phyloP scores from a whole-genome alignment of 2,797 vertebrate species.

The Pagetopsis macropterus region DNA sequence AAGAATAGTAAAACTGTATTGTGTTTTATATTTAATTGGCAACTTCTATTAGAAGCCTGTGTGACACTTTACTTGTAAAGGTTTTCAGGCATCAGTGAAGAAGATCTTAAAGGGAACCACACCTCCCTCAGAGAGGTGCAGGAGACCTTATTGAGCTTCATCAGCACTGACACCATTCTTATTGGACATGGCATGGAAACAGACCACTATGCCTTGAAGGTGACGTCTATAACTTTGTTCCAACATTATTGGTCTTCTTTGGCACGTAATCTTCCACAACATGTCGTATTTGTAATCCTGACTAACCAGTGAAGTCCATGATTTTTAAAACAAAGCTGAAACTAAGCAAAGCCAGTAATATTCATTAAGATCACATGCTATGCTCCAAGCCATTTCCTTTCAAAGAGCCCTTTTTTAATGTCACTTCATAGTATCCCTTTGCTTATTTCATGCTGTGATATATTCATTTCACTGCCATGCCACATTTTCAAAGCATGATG shows the following conservation, averaged over 20 bases:
- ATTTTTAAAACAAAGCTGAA: neutral
- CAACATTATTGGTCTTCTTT: neutral
- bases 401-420: neutral
- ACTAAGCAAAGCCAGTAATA: neutral
- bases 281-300: neutral
- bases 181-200: constrained; percentile 86
- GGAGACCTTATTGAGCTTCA: constrained; percentile 81
- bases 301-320: neutral
- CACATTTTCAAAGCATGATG: neutral
- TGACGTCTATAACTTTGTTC: constrained; percentile 60
- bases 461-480: neutral
- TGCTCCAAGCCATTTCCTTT: neutral
- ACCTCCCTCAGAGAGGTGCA: constrained; percentile 82
- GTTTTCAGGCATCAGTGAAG: constrained; percentile 84
- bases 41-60: neutral
- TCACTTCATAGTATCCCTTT: neutral
- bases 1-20: neutral
- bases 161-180: constrained; percentile 84
- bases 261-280: neutral
- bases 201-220: constrained; percentile 87
- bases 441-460: neutral
- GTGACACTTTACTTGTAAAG: constrained; percentile 66
- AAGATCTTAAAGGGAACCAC: constrained; percentile 77
- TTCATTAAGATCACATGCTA: neutral
- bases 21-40: neutral